Evolutionary conservation across 2,888 invertebrate species (phyloP).

Genomic region (Teleiodes luculella): DNA sequence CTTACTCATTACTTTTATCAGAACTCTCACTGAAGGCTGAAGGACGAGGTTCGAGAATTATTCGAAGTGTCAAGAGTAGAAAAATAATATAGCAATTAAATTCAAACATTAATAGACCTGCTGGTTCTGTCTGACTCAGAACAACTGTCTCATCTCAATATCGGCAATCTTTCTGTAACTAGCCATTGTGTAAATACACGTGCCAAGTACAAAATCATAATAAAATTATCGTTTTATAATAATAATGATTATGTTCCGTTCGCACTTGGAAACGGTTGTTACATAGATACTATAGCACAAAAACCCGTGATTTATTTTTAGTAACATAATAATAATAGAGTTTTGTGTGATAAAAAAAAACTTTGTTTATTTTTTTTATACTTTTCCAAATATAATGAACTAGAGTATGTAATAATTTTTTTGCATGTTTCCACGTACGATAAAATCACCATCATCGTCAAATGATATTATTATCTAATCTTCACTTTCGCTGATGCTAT

Average conservation of each 20-base stretch:
- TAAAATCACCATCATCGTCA: constrained; percentile 2
- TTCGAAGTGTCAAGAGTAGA: too few relatives aligned
- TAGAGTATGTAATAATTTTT: too few relatives aligned
- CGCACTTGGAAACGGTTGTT: not conserved
- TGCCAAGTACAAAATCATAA: not conserved
- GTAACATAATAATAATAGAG: too few relatives aligned
- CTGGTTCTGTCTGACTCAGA: not conserved
- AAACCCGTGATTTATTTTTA: too few relatives aligned
- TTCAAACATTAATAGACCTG: too few relatives aligned
- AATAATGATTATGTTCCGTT: not conserved
- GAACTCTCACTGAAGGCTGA: not conserved
- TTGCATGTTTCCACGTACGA: constrained; percentile 4
- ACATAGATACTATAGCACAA: too few relatives aligned
- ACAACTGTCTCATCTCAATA: too few relatives aligned
- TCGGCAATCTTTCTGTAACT: not conserved
- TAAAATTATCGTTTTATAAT: not conserved
- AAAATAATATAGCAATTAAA: too few relatives aligned
- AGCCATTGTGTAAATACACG: constrained; percentile 9
- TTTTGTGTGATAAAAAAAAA: too few relatives aligned
- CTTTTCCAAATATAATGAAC: too few relatives aligned
- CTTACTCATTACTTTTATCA: constrained; percentile 5
- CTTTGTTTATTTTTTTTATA: too few relatives aligned
- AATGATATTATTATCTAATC: constrained; percentile 3
- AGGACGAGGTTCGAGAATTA: not conserved
- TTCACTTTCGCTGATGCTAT: not conserved